A percentile compares a stretch with the other conserved stretches of the same genome.
phyloP scores from a whole-genome alignment of 2,888 invertebrate species.

The Apodemia duryi region DNA sequence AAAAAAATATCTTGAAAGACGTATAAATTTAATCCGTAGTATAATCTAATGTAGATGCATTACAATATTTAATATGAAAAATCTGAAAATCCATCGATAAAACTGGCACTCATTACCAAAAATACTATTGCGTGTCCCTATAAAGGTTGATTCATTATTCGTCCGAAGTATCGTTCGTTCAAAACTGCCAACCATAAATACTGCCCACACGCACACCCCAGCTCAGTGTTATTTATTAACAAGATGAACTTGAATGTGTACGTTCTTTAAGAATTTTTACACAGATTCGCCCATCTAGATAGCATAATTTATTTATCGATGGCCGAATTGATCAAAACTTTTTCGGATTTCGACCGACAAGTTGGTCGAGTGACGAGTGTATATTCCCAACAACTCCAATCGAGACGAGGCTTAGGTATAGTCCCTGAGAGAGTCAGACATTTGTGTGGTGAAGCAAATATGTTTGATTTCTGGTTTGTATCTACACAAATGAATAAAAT shows the following conservation, averaged over 20 bases:
- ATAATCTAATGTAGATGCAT: neutral
- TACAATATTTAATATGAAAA: neutral
- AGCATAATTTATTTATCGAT: neutral
- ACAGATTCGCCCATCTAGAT: neutral
- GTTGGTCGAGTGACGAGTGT: too few species aligned
- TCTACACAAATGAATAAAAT: too few species aligned
- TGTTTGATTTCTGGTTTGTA: too few species aligned
- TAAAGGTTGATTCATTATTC: constrained; percentile 19
- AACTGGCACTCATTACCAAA: neutral
- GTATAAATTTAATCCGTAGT: too few species aligned
- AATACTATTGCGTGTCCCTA: constrained; percentile 21
- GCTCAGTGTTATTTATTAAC: constrained; percentile 26
- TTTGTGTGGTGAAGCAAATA: too few species aligned
- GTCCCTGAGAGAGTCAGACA: too few species aligned
- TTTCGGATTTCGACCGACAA: too few species aligned
- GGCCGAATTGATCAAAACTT: too few species aligned
- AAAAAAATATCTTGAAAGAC: too few species aligned
- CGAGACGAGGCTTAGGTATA: too few species aligned
- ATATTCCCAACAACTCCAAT: too few species aligned
- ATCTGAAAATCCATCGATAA: constrained; percentile 1
- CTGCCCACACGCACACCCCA: constrained; percentile 31
- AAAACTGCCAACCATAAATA: constrained; percentile 32
- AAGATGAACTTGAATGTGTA: constrained; percentile 14
- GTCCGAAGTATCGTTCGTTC: constrained; percentile 17
- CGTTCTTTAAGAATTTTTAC: neutral